A percentile compares a stretch with the other conserved stretches of the same genome.
Conservation (phyloP, 1,140 invertebrate genomes). For the Hermetia illucens region DNA sequence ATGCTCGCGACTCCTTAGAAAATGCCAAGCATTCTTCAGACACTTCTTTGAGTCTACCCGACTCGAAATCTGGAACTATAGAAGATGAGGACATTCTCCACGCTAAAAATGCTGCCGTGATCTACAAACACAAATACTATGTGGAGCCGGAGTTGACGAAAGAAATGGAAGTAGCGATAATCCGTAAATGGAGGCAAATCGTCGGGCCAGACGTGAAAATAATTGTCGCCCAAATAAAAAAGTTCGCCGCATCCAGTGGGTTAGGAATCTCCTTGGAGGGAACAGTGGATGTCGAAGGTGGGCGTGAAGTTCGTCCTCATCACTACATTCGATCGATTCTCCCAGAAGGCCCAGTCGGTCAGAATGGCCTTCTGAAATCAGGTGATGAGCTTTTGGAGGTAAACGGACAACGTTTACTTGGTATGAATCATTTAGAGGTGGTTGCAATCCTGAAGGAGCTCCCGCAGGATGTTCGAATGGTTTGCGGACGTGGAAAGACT, state of each 20-base stretch:
- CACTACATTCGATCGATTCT: constrained; percentile 88
- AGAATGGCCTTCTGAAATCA: constrained; percentile 63
- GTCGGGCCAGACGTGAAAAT: constrained; percentile 64
- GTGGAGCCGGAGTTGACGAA: constrained; percentile 38
- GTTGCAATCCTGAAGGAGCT: constrained; percentile 91
- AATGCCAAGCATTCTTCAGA: constrained; percentile 23
- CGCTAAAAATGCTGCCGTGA: constrained; percentile 18
- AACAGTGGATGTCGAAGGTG: constrained; percentile 88
- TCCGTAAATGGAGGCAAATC: constrained; percentile 72
- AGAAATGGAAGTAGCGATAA: constrained; percentile 63
- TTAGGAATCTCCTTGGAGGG: constrained; percentile 93
- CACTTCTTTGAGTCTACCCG: constrained; percentile 3
- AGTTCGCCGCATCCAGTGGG: constrained; percentile 75
- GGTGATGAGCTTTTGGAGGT: constrained; percentile 88
- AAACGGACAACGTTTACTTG: constrained; percentile 85
- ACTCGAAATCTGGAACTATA: too few relatives aligned
- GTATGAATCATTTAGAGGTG: constrained; percentile 92
- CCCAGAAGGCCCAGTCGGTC: constrained; percentile 86
- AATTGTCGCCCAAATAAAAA: constrained; percentile 74
- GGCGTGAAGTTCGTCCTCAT: constrained; percentile 78
- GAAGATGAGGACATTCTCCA: constrained; percentile 12
- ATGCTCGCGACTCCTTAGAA: constrained; percentile 20
- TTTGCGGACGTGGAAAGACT: constrained; percentile 57
- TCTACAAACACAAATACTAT: constrained; percentile 26
- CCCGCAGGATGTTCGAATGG: constrained; percentile 84